phyloP scores from a whole-genome alignment of 1,140 invertebrate genomes.

The Bombus waltoni region DNA sequence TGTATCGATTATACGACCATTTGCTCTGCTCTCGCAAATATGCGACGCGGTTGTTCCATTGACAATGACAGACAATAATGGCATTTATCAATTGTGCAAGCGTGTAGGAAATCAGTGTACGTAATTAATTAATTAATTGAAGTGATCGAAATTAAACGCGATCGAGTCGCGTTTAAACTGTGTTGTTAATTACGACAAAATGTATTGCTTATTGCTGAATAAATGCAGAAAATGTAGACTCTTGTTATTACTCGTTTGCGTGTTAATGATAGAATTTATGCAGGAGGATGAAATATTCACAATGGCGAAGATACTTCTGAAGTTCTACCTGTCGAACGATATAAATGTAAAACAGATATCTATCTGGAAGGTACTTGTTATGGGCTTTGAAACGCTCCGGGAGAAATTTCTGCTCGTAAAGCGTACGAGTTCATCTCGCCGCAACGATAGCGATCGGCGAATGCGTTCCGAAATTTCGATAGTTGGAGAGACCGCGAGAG shows the following conservation, averaged over 20 bases:
- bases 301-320: not conserved
- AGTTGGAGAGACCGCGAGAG: conserved; percentile 13
- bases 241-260: too few relatives aligned
- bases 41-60: not conserved
- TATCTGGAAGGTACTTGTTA: not conserved
- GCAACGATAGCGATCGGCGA: not conserved
- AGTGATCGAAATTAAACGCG: not conserved
- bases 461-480: conserved; percentile 48
- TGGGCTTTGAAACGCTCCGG: not conserved
- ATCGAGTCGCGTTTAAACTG: not conserved
- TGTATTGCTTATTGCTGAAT: not conserved
- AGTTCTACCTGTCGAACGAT: not conserved
- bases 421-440: conserved; percentile 1
- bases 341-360: not conserved
- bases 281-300: not conserved
- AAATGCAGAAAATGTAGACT: too few relatives aligned
- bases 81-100: not conserved
- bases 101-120: not conserved
- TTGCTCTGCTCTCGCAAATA: not conserved
- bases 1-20: not conserved
- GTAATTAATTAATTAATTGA: conserved; percentile 17
- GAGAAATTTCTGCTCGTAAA: conserved; percentile 44
- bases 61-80: too few relatives aligned
- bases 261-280: not conserved
- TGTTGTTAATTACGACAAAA: not conserved